These are phyloP conservation scores for Drosophila testacea DNA, from an alignment of 2,888 invertebrate genomes.

Conservation along the genomic window DNA sequence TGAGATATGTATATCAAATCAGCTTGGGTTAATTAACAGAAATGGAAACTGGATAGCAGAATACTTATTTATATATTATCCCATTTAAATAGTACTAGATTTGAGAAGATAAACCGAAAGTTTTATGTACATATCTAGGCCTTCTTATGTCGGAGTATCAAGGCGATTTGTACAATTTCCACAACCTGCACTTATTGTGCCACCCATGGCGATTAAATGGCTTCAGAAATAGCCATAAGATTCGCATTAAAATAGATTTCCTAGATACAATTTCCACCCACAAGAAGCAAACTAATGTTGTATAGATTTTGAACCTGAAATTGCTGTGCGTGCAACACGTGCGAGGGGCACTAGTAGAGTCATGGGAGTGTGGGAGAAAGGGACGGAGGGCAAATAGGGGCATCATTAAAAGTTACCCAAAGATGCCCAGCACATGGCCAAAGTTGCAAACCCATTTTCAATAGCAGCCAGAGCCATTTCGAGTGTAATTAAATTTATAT, in stretches of 20 bases:
- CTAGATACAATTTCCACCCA: slow-evolving; percentile 47
- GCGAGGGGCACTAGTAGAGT: slow-evolving; percentile 4
- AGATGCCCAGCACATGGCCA: slow-evolving; percentile 53
- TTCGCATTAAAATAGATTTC: slow-evolving; percentile 57
- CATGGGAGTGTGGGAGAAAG: neutral
- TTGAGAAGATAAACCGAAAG: slow-evolving; percentile 1
- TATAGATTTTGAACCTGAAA: slow-evolving; percentile 40
- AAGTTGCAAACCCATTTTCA: slow-evolving; percentile 37
- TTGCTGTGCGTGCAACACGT: slow-evolving; percentile 56
- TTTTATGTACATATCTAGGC: slow-evolving; percentile 1
- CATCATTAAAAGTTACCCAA: slow-evolving; percentile 43
- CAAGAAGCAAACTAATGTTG: slow-evolving; percentile 33
- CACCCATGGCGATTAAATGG: slow-evolving; percentile 62
- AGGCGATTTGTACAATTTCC: slow-evolving; percentile 19
- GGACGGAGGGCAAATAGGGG: neutral
- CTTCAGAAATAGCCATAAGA: slow-evolving; percentile 43
- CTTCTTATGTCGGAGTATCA: neutral
- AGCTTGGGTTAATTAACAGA: neutral
- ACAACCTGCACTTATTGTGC: slow-evolving; percentile 38
- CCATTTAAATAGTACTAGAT: no score
- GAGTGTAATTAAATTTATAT: slow-evolving; percentile 56
- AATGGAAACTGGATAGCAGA: no score
- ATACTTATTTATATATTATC: no score
- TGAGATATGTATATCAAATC: no score
- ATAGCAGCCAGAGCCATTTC: slow-evolving; percentile 27